Evolutionary conservation across 2,113 vertebrate genomes (phyloP), one percentile per base, ranked within the genome.

Genomic region (Colistium nudipinnis): DNA sequence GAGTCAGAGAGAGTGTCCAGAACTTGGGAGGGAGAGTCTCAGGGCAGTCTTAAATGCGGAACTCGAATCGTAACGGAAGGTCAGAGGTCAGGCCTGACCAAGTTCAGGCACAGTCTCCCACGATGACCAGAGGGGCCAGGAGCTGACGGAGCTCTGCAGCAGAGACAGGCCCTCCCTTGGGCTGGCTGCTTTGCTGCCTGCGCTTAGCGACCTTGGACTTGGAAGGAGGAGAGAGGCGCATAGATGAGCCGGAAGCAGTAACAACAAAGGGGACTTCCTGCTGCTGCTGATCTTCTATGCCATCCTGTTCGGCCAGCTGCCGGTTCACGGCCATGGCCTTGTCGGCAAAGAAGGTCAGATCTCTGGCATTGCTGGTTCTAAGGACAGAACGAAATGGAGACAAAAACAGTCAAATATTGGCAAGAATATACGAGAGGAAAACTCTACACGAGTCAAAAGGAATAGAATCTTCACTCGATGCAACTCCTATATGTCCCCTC

Each of bases 341-440:
- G 0, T 95, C 97, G 0, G 98, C 95, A 1, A 97, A 99, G 80
- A 95, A 95, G 0, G 96, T 98, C 85, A 99, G 93, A 90, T 99
- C 97, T 94, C 96, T 96, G 92, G 96, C 94, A 92, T 93, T 95
- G 94, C 95, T 98, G 93, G 94, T 97, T 92, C 97, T 99, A 84
- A 0, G 2, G 43, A n/a, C n/a, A n/a, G n/a, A n/a, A n/a, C n/a
- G n/a, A n/a, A n/a, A n/a, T n/a, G n/a, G n/a, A n/a, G 25, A 67
- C 7, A 28, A 39, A 30, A 33, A 33, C 22, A 38, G 16, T 36
- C 6, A 31, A 44, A 38, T 13, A 27, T 17, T 48, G 14, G 49
- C 11, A 2, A 1, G 2, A 0, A 4, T 22, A 36, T n/a, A 17
- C 1, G 14, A 24, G 2, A 5, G 28, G 2, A 12, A 66, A 27